A percentile compares a stretch with the other conserved stretches of the same genome.
Evolutionary conservation across 2,797 vertebrate genomes (phyloP).

Genomic region (Tolypeutes matacus): DNA sequence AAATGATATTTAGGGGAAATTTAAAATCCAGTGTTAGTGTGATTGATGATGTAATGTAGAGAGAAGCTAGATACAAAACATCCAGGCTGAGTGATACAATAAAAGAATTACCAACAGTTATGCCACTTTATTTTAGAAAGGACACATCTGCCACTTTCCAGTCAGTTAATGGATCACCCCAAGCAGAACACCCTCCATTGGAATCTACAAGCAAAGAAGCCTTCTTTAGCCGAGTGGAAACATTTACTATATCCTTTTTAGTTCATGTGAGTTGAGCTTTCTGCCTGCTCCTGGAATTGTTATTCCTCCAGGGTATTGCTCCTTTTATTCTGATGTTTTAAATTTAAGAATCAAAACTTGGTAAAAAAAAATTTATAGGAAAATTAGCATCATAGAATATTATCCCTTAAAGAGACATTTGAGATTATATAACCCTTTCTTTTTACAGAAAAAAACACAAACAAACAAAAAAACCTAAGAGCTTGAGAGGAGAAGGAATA

Average conservation of each 20-base stretch:
- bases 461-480: neutral
- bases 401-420: constrained; percentile 19
- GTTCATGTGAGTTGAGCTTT: neutral
- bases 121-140: constrained; percentile 86
- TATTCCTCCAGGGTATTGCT: neutral
- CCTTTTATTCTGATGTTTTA: constrained; percentile 37
- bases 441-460: constrained; percentile 51
- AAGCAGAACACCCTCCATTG: constrained; percentile 84
- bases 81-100: neutral
- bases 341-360: constrained; percentile 53
- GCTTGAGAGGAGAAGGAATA: constrained; percentile 1
- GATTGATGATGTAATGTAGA: neutral
- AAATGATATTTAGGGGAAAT: constrained; percentile 42
- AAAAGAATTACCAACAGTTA: neutral
- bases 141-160: constrained; percentile 79
- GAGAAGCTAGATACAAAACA: neutral
- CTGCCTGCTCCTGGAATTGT: neutral
- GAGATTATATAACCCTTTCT: constrained; percentile 12
- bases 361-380: constrained; percentile 42
- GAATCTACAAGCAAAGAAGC: constrained; percentile 95
- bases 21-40: constrained; percentile 28
- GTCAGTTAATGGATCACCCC: constrained; percentile 86
- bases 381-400: constrained; percentile 25
- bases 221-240: constrained; percentile 95
- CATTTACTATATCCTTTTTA: constrained; percentile 96